Evolutionary conservation across 2,113 vertebrate genomes (phyloP), one percentile per base, ranked within the genome.

Genomic region (Excalfactoria chinensis): DNA sequence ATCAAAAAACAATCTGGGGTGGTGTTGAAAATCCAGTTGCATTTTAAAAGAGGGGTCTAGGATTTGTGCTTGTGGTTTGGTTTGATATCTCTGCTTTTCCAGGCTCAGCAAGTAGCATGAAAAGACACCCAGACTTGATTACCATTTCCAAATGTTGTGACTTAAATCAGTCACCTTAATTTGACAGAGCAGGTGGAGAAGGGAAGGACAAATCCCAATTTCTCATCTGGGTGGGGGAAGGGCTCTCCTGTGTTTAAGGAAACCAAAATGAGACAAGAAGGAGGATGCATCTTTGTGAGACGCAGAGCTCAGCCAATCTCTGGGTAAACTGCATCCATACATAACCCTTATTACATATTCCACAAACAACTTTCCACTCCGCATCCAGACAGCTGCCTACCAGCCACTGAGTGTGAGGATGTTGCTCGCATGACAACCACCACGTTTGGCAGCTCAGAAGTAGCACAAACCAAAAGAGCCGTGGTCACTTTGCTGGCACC

Each of bases 341-440:
- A 49, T 41, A 79, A 70, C 72, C 37, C 62, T 88, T 23, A 76
- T 96, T 37, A 23, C 21, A 72, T 30, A 90, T 93, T 95, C 86
- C 55, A 55, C 80, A 88, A 86, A 81, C 84, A 84, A 15, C 77
- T 92, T 56, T 93, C 70, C 62, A 84, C 73, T 41, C 44, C 1
- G 7, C 41, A 86, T 22, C 66, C 92, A 87, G 92, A 92, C 84
- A 93, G 56, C 73, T 63, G 0, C 90, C 70, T 90, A 93, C 80
- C 77, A 90, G 73, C 67, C 84, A 16, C 0, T 21, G 80, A 87
- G 66, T 32, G 16, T 0, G 20, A 34, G 17, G 84, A 67, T 92
- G 70, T 68, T 90, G 80, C 73, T 72, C 0, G 21, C 92, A 87
- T 92, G 88, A 86, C 86, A 95, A 37, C 70, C 73, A 78, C 13